Percentiles rank a stretch among this genome's conserved stretches.
Conservation (phyloP, 2,797 vertebrate genomes). For the Peromyscus nudipes region DNA sequence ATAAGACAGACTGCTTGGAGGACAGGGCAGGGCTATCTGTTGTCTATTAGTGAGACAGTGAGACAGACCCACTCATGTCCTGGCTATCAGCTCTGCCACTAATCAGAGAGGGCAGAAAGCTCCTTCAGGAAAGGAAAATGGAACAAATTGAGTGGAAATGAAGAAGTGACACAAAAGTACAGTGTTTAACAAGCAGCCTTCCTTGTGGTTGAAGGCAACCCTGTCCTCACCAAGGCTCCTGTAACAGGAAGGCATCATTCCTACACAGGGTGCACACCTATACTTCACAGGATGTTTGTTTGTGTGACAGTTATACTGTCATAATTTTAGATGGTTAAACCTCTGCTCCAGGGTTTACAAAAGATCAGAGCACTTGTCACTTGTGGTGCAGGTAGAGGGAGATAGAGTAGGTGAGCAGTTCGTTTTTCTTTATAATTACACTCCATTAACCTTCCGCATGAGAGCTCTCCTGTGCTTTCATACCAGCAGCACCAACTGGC, state of each 20-base stretch:
- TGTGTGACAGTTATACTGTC: slow-evolving; percentile 86
- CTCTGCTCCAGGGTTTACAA: slow-evolving; percentile 87
- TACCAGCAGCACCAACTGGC: slow-evolving; percentile 90
- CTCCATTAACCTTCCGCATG: slow-evolving; percentile 91
- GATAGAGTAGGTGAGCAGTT: slow-evolving; percentile 88
- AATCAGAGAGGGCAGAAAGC: slow-evolving; percentile 48
- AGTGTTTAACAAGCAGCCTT: slow-evolving; percentile 60
- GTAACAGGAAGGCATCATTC: slow-evolving; percentile 77
- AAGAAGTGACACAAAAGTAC: slow-evolving; percentile 50
- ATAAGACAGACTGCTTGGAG: rapidly evolving
- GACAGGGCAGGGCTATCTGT: slow-evolving; percentile 55
- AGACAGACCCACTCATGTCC: slow-evolving; percentile 16
- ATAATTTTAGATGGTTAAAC: slow-evolving; percentile 87
- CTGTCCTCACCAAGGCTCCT: slow-evolving; percentile 32
- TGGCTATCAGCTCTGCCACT: slow-evolving; percentile 48
- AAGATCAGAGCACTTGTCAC: slow-evolving; percentile 89
- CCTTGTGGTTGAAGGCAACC: slow-evolving; percentile 62
- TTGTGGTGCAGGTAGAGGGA: slow-evolving; percentile 88
- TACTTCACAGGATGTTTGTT: slow-evolving; percentile 81
- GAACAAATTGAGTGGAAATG: slow-evolving; percentile 69
- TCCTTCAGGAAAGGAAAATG: slow-evolving; percentile 73
- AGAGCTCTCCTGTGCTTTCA: slow-evolving; percentile 89
- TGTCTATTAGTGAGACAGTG: neutral
- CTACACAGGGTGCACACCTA: slow-evolving; percentile 57
- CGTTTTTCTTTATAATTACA: slow-evolving; percentile 92